A percentile compares a stretch with the other conserved stretches of the same genome.
Evolutionary conservation across 2,797 vertebrate species (phyloP).

Genomic region (Peromyscus eremicus): DNA sequence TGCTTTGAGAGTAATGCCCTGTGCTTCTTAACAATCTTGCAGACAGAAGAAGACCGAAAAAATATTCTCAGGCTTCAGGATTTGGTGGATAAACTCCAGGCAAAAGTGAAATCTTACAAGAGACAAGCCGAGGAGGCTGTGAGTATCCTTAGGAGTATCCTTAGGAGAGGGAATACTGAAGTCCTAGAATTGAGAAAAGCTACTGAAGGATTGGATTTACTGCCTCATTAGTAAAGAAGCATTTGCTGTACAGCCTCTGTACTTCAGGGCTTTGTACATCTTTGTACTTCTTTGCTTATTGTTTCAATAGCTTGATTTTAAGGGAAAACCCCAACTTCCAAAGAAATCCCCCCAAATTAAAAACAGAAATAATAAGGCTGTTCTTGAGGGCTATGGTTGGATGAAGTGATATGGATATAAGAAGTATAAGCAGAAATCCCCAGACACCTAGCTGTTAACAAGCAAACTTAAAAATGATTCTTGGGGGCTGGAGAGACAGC

Average conservation of each 20-base stretch:
- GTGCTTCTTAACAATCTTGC: slow-evolving; percentile 57
- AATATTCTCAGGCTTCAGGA: slow-evolving; percentile 94
- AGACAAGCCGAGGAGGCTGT: slow-evolving; percentile 95
- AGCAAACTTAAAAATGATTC: slow-evolving; percentile 32
- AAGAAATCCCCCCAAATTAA: slow-evolving; percentile 27
- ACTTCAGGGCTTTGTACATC: not conserved
- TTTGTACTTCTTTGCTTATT: slow-evolving; percentile 7
- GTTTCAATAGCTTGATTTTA: slow-evolving; percentile 52
- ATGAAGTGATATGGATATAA: not conserved
- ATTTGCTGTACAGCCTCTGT: not conserved
- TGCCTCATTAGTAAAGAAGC: slow-evolving; percentile 59
- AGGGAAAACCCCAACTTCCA: slow-evolving; percentile 19
- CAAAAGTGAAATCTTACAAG: slow-evolving; percentile 96
- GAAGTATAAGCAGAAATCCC: slow-evolving; percentile 41
- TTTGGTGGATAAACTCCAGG: slow-evolving; percentile 95
- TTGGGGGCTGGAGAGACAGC: not conserved
- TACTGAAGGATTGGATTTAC: slow-evolving; percentile 13
- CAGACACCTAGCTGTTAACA: not conserved
- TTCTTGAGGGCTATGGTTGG: not conserved
- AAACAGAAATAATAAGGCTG: slow-evolving; percentile 43
- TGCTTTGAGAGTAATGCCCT: slow-evolving; percentile 40
- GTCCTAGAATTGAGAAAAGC: not conserved
- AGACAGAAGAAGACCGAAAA: slow-evolving; percentile 97
- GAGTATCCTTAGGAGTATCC: slow-evolving; percentile 84
- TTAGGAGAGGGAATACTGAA: not conserved